Percentiles rank a stretch among this genome's conserved stretches.
Evolutionary conservation across 64 coral and sea anemone species (phyloP).

Genomic region (Montipora capricornis): DNA sequence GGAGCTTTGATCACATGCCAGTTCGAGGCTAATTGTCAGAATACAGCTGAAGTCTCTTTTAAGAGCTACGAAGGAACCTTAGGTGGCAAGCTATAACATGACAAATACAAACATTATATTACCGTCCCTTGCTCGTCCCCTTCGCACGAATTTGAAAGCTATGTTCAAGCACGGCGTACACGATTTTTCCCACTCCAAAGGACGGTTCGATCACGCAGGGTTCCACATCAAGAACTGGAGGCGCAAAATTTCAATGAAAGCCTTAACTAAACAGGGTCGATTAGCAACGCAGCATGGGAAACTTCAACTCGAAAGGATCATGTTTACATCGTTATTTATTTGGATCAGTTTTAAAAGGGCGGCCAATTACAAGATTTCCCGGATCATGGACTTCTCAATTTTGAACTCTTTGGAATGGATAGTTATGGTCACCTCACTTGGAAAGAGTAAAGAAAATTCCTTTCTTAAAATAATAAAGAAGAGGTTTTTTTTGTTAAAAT

Average conservation of each 20-base stretch:
- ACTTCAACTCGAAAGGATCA: too few relatives aligned
- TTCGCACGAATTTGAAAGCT: slow-evolving; percentile 82
- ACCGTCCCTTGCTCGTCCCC: slow-evolving; percentile 97
- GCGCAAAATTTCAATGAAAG: not conserved
- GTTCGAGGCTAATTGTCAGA: too few relatives aligned
- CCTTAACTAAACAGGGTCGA: not conserved
- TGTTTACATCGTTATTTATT: too few relatives aligned
- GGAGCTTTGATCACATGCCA: too few relatives aligned
- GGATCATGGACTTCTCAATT: slow-evolving; percentile 88
- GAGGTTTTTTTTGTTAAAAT: too few relatives aligned
- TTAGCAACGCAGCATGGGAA: too few relatives aligned
- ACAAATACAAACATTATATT: not conserved
- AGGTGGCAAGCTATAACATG: too few relatives aligned
- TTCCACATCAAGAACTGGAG: slow-evolving; percentile 92
- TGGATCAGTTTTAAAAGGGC: too few relatives aligned
- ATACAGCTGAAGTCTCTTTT: too few relatives aligned
- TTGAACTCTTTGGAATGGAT: slow-evolving; percentile 72
- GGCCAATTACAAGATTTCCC: slow-evolving; percentile 57
- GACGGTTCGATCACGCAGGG: slow-evolving; percentile 97
- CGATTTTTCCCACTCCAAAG: slow-evolving; percentile 92
- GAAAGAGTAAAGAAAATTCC: not conserved
- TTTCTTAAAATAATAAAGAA: too few relatives aligned
- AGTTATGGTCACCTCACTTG: slow-evolving; percentile 70
- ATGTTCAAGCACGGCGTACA: slow-evolving; percentile 94
- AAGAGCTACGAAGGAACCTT: too few relatives aligned